phyloP scores from a whole-genome alignment of 2,888 invertebrate species.

The Stenolophus ochropezus region DNA sequence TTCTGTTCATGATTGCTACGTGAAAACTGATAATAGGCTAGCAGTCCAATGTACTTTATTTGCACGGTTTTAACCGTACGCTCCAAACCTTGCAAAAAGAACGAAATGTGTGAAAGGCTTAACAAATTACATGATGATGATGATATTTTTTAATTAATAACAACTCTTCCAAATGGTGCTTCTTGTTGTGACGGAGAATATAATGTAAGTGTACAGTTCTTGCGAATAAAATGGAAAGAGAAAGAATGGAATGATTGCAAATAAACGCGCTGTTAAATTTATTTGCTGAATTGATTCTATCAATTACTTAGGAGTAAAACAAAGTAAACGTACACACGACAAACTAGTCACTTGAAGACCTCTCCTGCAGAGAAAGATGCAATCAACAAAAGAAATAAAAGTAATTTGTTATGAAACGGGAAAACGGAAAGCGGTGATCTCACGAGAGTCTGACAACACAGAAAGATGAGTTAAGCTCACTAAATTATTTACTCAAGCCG shows the following conservation, averaged over 20 bases:
- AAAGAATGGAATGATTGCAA: constrained; percentile 7
- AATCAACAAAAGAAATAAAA: constrained; percentile 49
- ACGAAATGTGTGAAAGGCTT: no score
- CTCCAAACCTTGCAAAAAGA: no score
- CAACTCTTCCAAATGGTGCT: no score
- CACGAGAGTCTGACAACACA: constrained; percentile 55
- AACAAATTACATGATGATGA: no score
- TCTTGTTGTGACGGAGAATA: no score
- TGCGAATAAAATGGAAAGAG: no score
- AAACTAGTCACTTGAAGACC: constrained; percentile 38
- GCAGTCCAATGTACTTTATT: no score
- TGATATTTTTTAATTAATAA: no score
- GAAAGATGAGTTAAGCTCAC: constrained; percentile 57
- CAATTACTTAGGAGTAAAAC: constrained; percentile 24
- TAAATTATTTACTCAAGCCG: constrained; percentile 55
- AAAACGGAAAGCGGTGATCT: constrained; percentile 50
- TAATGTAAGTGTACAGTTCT: no score
- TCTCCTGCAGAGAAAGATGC: constrained; percentile 20
- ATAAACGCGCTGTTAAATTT: constrained; percentile 20
- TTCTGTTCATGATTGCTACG: no score
- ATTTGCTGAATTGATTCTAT: constrained; percentile 7
- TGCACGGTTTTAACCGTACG: no score
- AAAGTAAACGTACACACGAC: constrained; percentile 2
- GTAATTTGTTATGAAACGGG: constrained; percentile 55
- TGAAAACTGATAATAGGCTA: no score